Evolutionary conservation across 2,113 vertebrate species (phyloP), one percentile per base, ranked within the genome.

Genomic region (Scartelaos histophorus): DNA sequence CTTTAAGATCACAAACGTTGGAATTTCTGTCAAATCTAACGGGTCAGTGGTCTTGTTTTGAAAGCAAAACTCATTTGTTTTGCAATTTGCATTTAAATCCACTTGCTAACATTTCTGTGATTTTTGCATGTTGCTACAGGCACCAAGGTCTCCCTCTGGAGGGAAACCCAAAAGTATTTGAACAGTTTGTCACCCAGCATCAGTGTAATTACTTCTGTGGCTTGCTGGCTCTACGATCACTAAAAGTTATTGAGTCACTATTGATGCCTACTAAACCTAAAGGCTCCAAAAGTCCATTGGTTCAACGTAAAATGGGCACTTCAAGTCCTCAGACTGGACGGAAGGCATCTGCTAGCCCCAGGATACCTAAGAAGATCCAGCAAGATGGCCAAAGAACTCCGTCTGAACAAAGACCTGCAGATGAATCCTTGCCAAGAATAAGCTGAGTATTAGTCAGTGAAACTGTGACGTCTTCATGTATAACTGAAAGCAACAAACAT

Each of bases 141-240:
- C 96, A 97, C 92, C 97, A 97, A 77, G 95, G 96, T 66, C 93
- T 99, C 73, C 93, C 95, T 74, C 91, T 95, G 24, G 94, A 95
- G 87, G 95, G 94, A 5, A 94, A 91, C 69, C 95, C 96, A 0
- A 92, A 92, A 64, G 87, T 97, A 66, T 92, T 99, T 79, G 95
- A 99, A 84, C 94, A 95, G 49, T 99, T 99, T 29, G 79, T 82
- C 0, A 73, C 90, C 0, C 67, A 92, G 51, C 98, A 99, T 88
- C 94, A 92, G 77, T 99, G 98, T 79, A 98, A 95, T 88, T 92
- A 22, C 79, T 98, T 95, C 90, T 99, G 98, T 77, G 93, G 93
- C 69, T 92, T 97, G 69, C 93, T 99, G 62, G 90, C 94, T 54
- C 90, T 99, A 54, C 88, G 87, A 43, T 83, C 93, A 21, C 87